Percentiles rank a stretch among this genome's conserved stretches.
phyloP scores from a whole-genome alignment of 2,888 invertebrate genomes.

The Nomada fucata region DNA sequence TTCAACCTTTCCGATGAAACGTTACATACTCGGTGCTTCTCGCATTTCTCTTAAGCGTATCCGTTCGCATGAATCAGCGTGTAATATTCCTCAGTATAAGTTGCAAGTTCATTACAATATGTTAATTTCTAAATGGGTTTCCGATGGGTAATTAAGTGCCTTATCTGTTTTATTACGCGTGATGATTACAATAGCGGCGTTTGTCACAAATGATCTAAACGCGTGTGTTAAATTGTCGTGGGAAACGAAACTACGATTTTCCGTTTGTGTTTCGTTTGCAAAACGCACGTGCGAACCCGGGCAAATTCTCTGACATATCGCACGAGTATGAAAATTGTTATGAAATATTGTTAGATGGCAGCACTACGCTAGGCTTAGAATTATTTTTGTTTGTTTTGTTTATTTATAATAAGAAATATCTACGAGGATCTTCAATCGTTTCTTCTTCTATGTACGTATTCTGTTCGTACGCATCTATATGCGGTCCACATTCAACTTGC shows the following conservation, averaged over 20 bases:
- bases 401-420: slow-evolving; percentile 31
- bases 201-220: not conserved
- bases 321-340: slow-evolving; percentile 53
- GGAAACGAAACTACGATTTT: slow-evolving; percentile 5
- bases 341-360: slow-evolving; percentile 66
- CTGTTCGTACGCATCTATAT: not conserved
- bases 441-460: too few relatives aligned
- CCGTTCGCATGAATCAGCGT: not conserved
- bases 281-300: slow-evolving; percentile 47
- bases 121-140: slow-evolving; percentile 30
- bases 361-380: slow-evolving; percentile 38
- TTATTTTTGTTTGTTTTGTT: slow-evolving; percentile 25
- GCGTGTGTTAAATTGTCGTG: not conserved
- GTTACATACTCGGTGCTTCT: slow-evolving; percentile 15
- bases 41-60: slow-evolving; percentile 5
- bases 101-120: slow-evolving; percentile 13
- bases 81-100: not conserved
- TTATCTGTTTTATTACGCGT: slow-evolving; percentile 15
- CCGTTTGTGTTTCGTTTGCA: not conserved
- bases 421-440: slow-evolving; percentile 24
- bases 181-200: not conserved
- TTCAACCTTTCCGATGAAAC: slow-evolving; percentile 32
- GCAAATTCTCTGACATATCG: slow-evolving; percentile 46
- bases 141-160: slow-evolving; percentile 5
- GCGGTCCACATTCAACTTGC: not conserved